These are phyloP conservation scores for Uloborus plumipes DNA, from an alignment of 2,888 invertebrate genomes.

Conservation along the genomic window DNA sequence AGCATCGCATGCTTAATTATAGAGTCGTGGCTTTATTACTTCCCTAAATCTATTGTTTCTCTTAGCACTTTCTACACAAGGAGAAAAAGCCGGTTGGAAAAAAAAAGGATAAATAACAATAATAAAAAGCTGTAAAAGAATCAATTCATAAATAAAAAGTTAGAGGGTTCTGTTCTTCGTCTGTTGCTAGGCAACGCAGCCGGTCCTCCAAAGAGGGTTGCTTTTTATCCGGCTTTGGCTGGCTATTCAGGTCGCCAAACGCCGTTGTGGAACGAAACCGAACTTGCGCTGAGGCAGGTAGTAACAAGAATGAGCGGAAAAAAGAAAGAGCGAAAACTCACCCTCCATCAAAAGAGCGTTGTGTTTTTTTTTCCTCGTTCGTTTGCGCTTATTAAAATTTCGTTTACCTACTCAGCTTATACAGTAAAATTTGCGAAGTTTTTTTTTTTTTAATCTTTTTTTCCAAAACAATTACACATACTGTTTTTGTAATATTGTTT, in stretches of 20 bases:
- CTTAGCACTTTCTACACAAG: constrained; percentile 24
- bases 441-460: too few species aligned
- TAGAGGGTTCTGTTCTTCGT: constrained; percentile 48
- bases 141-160: constrained; percentile 57
- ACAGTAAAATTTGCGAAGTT: too few species aligned
- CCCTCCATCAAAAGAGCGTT: too few species aligned
- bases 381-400: too few species aligned
- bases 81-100: not conserved
- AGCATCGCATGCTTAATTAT: constrained; percentile 33
- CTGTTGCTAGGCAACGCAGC: constrained; percentile 59
- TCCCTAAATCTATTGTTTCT: constrained; percentile 32
- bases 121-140: constrained; percentile 46
- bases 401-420: too few species aligned
- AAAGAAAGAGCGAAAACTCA: not conserved
- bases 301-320: not conserved
- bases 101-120: constrained; percentile 27
- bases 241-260: not conserved
- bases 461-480: too few species aligned
- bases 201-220: constrained; percentile 37
- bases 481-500: too few species aligned
- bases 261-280: constrained; percentile 7
- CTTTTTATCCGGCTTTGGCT: constrained; percentile 2
- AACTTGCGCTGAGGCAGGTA: constrained; percentile 14
- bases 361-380: too few species aligned
- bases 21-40: constrained; percentile 22